Percentiles rank a stretch among this genome's conserved stretches.
phyloP scores from a whole-genome alignment of 1,140 invertebrate species.

The Saccostrea glomerata region DNA sequence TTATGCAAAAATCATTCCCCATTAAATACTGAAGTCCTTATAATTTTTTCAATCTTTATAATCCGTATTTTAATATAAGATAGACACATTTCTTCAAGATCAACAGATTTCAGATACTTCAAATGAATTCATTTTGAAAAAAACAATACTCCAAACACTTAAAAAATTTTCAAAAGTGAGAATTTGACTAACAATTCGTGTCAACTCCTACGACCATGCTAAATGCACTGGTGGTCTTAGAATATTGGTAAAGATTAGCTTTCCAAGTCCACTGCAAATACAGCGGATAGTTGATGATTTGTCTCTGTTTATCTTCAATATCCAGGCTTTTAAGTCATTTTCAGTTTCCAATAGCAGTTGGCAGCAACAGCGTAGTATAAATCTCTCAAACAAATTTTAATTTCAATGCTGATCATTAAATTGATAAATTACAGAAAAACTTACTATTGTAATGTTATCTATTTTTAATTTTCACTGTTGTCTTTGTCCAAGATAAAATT shows the following conservation, averaged over 20 bases:
- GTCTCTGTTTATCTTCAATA: slow-evolving; percentile 13
- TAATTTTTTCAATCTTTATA: not conserved
- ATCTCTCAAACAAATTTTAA: not conserved
- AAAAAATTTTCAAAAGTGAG: not conserved
- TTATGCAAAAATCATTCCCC: not conserved
- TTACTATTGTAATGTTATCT: not conserved
- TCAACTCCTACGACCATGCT: not conserved
- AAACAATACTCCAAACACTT: not conserved
- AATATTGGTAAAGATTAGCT: not conserved
- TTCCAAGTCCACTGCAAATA: slow-evolving; percentile 9
- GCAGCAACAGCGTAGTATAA: not conserved
- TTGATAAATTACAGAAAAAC: not conserved
- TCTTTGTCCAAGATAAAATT: no score
- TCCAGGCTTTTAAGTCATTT: slow-evolving; percentile 30
- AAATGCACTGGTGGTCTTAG: slow-evolving; percentile 5
- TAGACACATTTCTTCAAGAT: not conserved
- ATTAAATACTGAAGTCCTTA: not conserved
- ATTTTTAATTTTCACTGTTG: no score
- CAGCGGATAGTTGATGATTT: not conserved
- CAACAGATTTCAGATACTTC: not conserved
- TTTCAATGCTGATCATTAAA: slow-evolving; percentile 10
- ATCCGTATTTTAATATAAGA: not conserved
- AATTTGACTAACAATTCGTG: not conserved
- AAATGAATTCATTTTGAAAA: not conserved
- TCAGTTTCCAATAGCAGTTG: slow-evolving; percentile 30